Evolutionary conservation across 2,888 invertebrate genomes (phyloP).

Genomic region (Orchesellides sinensis): DNA sequence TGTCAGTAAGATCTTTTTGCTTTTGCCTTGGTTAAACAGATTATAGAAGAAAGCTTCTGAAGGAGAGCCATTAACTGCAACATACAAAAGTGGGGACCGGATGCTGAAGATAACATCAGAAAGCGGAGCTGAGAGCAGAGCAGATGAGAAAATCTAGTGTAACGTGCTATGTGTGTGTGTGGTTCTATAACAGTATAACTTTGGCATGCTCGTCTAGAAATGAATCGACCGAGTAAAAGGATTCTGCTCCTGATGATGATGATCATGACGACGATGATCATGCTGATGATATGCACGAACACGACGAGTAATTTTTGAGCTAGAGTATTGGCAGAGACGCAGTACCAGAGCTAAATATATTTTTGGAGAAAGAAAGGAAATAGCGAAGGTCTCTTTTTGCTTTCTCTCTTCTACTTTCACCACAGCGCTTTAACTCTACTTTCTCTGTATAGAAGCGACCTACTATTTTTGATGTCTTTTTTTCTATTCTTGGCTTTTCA

Average conservation of each 20-base stretch:
- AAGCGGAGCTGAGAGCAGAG: neutral
- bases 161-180: neutral
- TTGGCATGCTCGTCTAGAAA: neutral
- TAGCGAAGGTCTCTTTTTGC: conserved; percentile 5
- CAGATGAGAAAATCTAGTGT: neutral
- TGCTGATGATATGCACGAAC: conserved; percentile 53
- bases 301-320: conserved; percentile 37
- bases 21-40: conserved; percentile 52
- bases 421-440: conserved; percentile 1
- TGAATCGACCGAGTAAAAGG: conserved; percentile 48
- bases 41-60: conserved; percentile 37
- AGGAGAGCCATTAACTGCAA: conserved; percentile 45
- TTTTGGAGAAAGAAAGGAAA: neutral
- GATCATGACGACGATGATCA: conserved; percentile 24
- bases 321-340: conserved; percentile 24
- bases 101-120: conserved; percentile 29
- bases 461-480: conserved; percentile 61
- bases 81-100: conserved; percentile 11
- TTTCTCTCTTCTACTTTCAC: conserved; percentile 39
- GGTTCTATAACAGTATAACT: neutral
- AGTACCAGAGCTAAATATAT: conserved; percentile 1
- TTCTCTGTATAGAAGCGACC: conserved; percentile 41
- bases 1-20: conserved; percentile 48
- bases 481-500: conserved; percentile 41
- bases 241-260: no score